A percentile compares a stretch with the other conserved stretches of the same genome.
Evolutionary conservation across 1,140 invertebrate genomes (phyloP).

Genomic region (Triops longicaudatus): DNA sequence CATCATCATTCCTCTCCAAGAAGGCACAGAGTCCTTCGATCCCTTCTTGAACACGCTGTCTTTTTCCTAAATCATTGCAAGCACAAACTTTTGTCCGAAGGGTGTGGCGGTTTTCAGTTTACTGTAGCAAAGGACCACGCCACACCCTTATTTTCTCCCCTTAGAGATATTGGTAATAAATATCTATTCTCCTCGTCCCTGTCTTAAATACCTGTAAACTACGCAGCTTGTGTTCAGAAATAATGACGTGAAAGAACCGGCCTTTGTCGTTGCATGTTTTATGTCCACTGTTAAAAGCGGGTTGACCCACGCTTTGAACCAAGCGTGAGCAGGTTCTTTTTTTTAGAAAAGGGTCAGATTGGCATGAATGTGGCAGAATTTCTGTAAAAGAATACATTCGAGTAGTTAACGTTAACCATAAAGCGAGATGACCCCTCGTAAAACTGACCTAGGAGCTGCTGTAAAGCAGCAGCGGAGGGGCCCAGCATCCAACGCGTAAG

Average conservation of each 20-base stretch:
- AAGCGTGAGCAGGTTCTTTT: background rate
- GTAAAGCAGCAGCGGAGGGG: background rate
- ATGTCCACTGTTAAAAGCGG: background rate
- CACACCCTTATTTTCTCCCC: background rate
- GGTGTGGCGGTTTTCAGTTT: background rate
- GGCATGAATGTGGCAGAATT: too few relatives aligned
- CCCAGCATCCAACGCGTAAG: background rate
- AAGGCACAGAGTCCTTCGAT: too few relatives aligned
- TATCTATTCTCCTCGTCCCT: background rate
- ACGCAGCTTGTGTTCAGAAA: background rate
- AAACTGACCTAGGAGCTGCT: background rate
- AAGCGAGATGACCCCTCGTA: background rate
- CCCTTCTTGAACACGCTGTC: too few relatives aligned
- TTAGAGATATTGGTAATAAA: background rate
- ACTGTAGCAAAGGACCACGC: background rate
- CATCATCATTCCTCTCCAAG: too few relatives aligned
- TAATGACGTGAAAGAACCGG: background rate
- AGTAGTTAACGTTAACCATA: background rate
- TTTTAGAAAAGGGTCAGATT: background rate
- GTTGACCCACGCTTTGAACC: too few relatives aligned
- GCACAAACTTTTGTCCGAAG: background rate
- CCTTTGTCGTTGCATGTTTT: background rate
- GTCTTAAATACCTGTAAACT: background rate
- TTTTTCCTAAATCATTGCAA: background rate
- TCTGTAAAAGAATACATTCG: background rate